Evolutionary conservation across 2,113 vertebrate genomes (phyloP), one percentile per base, ranked within the genome.

Genomic region (Labeo catla): DNA sequence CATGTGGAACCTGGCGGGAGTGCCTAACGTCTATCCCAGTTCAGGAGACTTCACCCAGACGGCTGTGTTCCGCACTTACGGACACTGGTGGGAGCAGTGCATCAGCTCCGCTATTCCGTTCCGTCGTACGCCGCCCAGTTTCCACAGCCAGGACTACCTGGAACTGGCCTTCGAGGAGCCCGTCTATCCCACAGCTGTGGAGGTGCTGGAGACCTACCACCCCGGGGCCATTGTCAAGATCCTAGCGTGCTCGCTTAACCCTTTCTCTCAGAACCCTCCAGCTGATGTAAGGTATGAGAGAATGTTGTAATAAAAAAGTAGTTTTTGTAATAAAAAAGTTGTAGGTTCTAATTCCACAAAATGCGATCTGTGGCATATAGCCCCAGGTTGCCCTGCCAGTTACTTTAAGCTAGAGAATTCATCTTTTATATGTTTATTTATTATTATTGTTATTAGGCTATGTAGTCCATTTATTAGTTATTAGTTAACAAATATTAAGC

Each of bases 21-120:
- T 96, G 65, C 98, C 98, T 54, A 99, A 98, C 0, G 98, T 99
- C 59, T 99, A 98, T 92, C 98, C 98, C 23, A 98, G 97, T 92
- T 98, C 97, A 5, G 98, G 98, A 36, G 98, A 99, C 93, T 99
- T 99, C 61, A 99, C 98, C 10, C 98, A 99, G 93, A 98, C 98
- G 0, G 98, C 98, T 0, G 97, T 99, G 39, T 99, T 98, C 92
- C 95, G 98, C 89, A 97, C 96, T 83, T 99, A 99, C 0, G 98
- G 98, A 8, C 95, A 92, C 0, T 99, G 98, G 98, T 99, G 98
- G 98, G 95, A 98, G 92, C 95, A 95, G 50, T 98, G 97, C 86
- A 94, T 95, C 13, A 98, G 97, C 0, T 93, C 97, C 21, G 92
- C 95, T 0, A 90, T 93, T 87, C 95, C 94, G 0, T 99, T 98